Base-by-base conservation (phyloP, 2,113 vertebrate species). In the Pipa parva region DNA sequence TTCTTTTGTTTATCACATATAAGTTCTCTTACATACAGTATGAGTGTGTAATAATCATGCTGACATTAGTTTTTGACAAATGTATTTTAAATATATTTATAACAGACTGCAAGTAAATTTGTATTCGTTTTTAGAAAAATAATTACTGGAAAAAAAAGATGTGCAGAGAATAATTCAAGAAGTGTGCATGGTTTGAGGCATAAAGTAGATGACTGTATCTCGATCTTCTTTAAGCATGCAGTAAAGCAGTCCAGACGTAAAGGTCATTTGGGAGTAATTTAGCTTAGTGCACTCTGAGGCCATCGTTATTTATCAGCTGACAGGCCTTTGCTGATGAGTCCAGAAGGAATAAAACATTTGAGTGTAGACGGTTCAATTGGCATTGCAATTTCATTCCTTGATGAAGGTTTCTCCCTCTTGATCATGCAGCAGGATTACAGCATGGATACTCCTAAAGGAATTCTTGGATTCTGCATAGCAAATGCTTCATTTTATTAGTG, bases 231-330 rank as follows among this genome's bases (percentile, higher is more conserved):
- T 25, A 73, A 67, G 33, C 6, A 65, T 26, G 26, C 20, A 66
- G 4, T 48, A 9, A 48, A 63, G 21, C 29, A 61, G 48, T 72
- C 76, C 60, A 25, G 11, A 46, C 67, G 11, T 24, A 64, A 33
- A 64, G 59, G 25, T 15, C 72, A 65, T 58, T 27, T 65, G 74
- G 78, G 77, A 80, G 25, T 76, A 72, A 81, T 78, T 73, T 78
- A 72, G 78, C 57, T 69, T 9, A 27, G 33, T 29, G 12, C 18
- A 28, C 66, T 69, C 36, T 61, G 36, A 61, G 48, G 48, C 18
- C 51, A 17, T 21, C 29, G 57, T 61, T 60, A 69, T 69, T 69
- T 61, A 60, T 69, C 66, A 42, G 58, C 48, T 29, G 57, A 61
- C 26, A 18, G 46, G 24, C 49, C 36, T 51, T 26, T 59, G 54